phyloP scores from a whole-genome alignment of 2,113 vertebrate species.

The Bufo gargarizans region DNA sequence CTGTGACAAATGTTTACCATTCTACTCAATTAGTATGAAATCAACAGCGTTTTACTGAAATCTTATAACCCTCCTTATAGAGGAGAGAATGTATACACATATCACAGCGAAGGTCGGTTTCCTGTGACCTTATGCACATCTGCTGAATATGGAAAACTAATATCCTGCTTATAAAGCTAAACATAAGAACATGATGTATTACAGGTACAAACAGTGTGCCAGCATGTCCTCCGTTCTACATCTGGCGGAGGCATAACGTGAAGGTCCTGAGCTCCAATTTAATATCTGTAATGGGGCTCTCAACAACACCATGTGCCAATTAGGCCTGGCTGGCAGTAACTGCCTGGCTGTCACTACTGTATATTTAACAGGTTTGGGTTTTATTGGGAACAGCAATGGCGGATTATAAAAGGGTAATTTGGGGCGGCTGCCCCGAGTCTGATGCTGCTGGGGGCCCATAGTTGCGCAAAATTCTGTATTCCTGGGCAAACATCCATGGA shows the following conservation, averaged over 20 bases:
- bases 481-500: too few species aligned
- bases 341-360: too few species aligned
- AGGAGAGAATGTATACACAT: background rate
- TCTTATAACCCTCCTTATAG: slow-evolving; percentile 4
- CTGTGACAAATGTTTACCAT: slow-evolving; percentile 25
- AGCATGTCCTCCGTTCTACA: background rate
- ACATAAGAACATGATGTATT: background rate
- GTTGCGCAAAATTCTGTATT: too few species aligned
- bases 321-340: too few species aligned
- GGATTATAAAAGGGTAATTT: too few species aligned
- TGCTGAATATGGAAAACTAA: background rate
- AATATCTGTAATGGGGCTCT: too few species aligned
- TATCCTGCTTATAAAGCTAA: background rate
- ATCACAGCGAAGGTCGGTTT: background rate
- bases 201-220: background rate
- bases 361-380: too few species aligned
- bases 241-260: too few species aligned
- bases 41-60: background rate
- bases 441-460: too few species aligned
- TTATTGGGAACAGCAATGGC: too few species aligned
- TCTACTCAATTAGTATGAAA: slow-evolving; percentile 13
- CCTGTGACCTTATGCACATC: background rate
- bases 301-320: background rate
- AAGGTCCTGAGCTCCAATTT: background rate
- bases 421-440: too few species aligned